Conservation (phyloP, 2,797 vertebrate genomes). For the Acestrorhynchus altus region DNA sequence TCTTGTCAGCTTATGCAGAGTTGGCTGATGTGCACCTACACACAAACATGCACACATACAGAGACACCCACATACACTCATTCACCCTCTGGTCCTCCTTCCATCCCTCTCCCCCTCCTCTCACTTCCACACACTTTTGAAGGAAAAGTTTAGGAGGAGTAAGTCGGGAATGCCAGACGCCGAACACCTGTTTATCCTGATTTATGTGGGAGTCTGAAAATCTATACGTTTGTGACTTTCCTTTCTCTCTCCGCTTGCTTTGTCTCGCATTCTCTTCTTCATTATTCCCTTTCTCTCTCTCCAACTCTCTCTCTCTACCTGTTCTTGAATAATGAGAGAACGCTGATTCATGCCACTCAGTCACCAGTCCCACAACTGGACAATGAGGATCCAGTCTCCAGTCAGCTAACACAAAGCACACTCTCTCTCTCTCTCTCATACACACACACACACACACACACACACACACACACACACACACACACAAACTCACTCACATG, state of each 20-base stretch:
- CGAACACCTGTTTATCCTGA: conserved; percentile 2
- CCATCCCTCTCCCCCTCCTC: neutral
- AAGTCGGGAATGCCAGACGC: neutral
- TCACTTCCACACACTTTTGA: neutral
- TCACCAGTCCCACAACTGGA: conserved; percentile 85
- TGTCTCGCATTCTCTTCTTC: conserved; percentile 12
- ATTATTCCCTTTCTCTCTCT: conserved; percentile 47
- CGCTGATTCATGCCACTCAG: conserved; percentile 86
- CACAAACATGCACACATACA: conserved; percentile 1
- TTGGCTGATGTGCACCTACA: conserved; percentile 22
- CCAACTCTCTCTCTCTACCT: conserved; percentile 79
- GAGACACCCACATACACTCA: neutral
- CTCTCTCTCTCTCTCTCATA: conserved; percentile 41
- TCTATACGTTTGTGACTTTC: conserved; percentile 1
- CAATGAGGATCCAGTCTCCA: conserved; percentile 94
- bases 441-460: conserved; percentile 24
- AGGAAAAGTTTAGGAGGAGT: neutral
- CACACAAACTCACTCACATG: conserved; percentile 2
- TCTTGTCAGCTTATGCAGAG: conserved; percentile 68
- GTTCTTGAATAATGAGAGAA: conserved; percentile 98
- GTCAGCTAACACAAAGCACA: conserved; percentile 90
- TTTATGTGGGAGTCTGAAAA: conserved; percentile 12
- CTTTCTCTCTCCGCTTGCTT: neutral
- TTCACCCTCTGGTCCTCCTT: neutral
- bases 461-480: conserved; percentile 25